Evolutionary conservation across 2,113 vertebrate genomes (phyloP).

Genomic region (Cyphomyrus discorhynchus): DNA sequence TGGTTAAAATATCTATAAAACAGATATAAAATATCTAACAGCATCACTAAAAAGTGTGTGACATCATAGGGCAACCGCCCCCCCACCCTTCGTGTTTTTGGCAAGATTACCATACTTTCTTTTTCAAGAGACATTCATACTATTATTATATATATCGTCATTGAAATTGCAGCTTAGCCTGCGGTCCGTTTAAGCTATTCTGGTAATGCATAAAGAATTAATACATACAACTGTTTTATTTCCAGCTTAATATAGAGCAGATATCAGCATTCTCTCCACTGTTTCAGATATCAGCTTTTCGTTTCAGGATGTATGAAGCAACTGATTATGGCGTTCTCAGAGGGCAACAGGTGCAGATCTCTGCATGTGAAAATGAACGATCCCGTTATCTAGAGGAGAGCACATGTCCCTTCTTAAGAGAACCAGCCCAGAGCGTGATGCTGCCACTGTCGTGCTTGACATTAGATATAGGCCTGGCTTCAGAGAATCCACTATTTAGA

Average conservation of each 20-base stretch:
- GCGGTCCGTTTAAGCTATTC: slow-evolving; percentile 14
- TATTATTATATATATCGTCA: slow-evolving; percentile 33
- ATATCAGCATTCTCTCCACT: slow-evolving; percentile 5
- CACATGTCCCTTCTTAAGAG: neutral
- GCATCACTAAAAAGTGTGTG: neutral
- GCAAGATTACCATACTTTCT: slow-evolving; percentile 14
- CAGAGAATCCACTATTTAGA: neutral
- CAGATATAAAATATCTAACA: neutral
- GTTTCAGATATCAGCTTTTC: neutral
- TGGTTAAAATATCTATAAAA: neutral
- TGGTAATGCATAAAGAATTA: slow-evolving; percentile 9
- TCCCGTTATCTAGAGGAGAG: neutral
- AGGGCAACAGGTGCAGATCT: neutral
- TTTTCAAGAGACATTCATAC: slow-evolving; percentile 20
- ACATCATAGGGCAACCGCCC: neutral
- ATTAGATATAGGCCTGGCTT: neutral
- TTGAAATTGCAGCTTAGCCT: slow-evolving; percentile 17
- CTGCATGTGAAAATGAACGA: neutral
- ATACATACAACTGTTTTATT: neutral
- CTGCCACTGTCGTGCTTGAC: neutral
- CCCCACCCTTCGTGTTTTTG: neutral
- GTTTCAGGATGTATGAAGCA: neutral
- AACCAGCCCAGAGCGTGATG: neutral
- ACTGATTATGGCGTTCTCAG: neutral
- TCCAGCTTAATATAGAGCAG: neutral